These are phyloP conservation scores for Epiperipatus broadwayi DNA, from an alignment of 2,888 invertebrate genomes.

Conservation along the genomic window DNA sequence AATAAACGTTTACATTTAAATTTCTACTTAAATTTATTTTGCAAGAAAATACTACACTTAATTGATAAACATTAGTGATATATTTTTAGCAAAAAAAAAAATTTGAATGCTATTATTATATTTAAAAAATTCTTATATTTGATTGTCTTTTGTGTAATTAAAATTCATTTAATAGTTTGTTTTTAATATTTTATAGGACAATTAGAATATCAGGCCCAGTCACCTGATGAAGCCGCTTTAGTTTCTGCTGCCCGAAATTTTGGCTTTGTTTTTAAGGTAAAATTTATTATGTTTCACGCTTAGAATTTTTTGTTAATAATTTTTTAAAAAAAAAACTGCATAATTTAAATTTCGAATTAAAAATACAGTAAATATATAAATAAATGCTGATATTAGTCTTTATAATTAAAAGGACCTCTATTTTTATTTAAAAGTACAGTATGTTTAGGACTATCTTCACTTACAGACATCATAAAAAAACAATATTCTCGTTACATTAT, in stretches of 20 bases:
- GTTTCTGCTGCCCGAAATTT: slow-evolving; percentile 96
- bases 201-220: slow-evolving; percentile 77
- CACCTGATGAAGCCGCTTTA: slow-evolving; percentile 90
- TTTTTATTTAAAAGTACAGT: background rate
- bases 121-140: too few species aligned
- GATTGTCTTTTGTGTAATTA: too few species aligned
- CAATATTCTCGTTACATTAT: too few species aligned
- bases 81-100: too few species aligned
- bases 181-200: slow-evolving; percentile 27
- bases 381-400: slow-evolving; percentile 8
- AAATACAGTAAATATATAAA: slow-evolving; percentile 7
- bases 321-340: too few species aligned
- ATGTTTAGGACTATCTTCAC: slow-evolving; percentile 11
- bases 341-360: too few species aligned
- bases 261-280: slow-evolving; percentile 89
- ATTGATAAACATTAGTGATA: too few species aligned
- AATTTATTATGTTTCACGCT: slow-evolving; percentile 24
- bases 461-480: too few species aligned
- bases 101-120: too few species aligned
- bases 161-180: slow-evolving; percentile 12
- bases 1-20: too few species aligned
- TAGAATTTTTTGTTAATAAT: background rate
- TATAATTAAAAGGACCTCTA: background rate
- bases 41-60: too few species aligned
- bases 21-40: too few species aligned